These are phyloP conservation scores for Cyprichromis sp. DNA, from an alignment of 2,113 vertebrate species.

Conservation along the genomic window DNA sequence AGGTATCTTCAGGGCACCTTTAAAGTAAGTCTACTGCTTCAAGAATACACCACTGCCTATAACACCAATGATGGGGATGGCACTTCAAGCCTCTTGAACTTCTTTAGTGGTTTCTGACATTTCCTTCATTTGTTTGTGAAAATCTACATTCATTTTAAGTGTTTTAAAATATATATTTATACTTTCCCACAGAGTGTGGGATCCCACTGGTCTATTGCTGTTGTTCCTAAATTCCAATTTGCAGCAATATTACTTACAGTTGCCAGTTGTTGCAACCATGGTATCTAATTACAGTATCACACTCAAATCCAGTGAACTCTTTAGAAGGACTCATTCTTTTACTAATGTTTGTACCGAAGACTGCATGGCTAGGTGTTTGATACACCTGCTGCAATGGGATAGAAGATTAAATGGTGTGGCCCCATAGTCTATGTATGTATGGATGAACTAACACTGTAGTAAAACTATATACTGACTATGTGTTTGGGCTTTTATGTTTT, in stretches of 20 bases:
- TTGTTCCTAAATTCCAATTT: neutral
- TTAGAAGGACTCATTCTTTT: neutral
- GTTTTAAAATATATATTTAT: neutral
- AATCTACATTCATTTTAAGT: neutral
- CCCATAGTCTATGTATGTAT: neutral
- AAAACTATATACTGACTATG: neutral
- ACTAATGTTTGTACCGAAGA: neutral
- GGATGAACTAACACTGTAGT: neutral
- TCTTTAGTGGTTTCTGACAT: neutral
- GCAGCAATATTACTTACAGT: neutral
- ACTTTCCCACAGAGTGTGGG: neutral
- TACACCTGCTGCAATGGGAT: neutral
- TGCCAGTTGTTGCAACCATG: neutral
- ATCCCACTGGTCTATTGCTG: neutral
- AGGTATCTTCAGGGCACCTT: neutral
- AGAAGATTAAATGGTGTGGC: neutral
- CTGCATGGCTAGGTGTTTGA: neutral
- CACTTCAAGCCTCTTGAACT: neutral
- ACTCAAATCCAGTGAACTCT: neutral
- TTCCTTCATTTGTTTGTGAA: neutral
- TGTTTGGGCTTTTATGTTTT: neutral
- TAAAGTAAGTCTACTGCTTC: neutral
- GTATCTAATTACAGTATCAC: neutral
- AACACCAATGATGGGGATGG: rapidly evolving
- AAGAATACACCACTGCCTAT: neutral